Evolutionary conservation across 2,113 vertebrate genomes (phyloP).

Genomic region (Willisornis vidua): DNA sequence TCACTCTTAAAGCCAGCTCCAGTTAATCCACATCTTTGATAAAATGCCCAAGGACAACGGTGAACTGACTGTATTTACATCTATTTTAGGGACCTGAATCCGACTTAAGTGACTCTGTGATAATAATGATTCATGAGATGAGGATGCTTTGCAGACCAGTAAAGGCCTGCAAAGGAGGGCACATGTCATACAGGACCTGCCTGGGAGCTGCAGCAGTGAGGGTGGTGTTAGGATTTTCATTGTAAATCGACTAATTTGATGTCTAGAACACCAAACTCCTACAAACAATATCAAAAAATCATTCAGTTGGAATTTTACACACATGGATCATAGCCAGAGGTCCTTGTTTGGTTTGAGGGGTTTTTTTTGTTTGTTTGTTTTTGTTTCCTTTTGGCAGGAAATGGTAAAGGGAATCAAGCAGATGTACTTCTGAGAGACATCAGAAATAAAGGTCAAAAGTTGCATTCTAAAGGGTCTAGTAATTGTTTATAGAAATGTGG

Average conservation of each 20-base stretch:
- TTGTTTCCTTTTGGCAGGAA: neutral
- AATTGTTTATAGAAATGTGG: neutral
- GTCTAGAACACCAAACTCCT: neutral
- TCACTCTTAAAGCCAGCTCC: conserved; percentile 35
- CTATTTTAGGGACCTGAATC: conserved; percentile 55
- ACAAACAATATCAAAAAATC: neutral
- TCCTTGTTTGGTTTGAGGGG: neutral
- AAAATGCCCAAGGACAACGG: conserved; percentile 18
- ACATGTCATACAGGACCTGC: neutral
- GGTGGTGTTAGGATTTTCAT: neutral
- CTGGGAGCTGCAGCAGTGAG: neutral
- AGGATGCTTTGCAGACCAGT: neutral
- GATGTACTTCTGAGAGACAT: neutral
- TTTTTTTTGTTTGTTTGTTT: neutral
- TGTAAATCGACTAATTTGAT: neutral
- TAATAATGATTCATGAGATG: neutral
- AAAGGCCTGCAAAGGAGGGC: neutral
- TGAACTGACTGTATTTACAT: neutral
- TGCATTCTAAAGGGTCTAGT: neutral
- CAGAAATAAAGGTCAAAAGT: neutral
- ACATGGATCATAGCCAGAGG: neutral
- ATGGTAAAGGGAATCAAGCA: neutral
- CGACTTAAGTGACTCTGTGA: conserved; percentile 17
- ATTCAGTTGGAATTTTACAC: neutral
- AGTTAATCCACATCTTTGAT: conserved; percentile 51